phyloP scores from a whole-genome alignment of 2,888 invertebrate species.

The Chelonus formosanus region DNA sequence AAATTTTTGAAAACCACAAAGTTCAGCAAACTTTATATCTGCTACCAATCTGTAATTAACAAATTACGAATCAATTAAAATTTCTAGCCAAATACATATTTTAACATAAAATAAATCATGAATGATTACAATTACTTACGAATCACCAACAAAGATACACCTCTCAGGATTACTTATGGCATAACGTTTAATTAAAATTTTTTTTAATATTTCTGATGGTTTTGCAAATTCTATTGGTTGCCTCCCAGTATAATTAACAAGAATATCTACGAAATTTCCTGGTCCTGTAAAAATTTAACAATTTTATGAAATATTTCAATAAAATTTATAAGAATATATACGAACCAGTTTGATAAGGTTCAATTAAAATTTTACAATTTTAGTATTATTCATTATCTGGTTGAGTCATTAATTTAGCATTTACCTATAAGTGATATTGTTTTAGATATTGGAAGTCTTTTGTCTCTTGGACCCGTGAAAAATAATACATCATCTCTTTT shows the following conservation, averaged over 20 bases:
- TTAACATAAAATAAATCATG: too few species aligned
- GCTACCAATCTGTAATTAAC: constrained; percentile 45
- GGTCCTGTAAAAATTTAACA: constrained; percentile 58
- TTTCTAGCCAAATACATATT: background rate
- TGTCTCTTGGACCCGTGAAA: constrained; percentile 67
- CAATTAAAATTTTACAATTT: too few species aligned
- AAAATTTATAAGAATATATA: too few species aligned
- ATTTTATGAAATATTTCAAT: background rate
- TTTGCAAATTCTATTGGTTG: constrained; percentile 67
- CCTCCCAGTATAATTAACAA: constrained; percentile 63
- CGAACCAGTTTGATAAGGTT: too few species aligned
- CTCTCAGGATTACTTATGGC: constrained; percentile 47
- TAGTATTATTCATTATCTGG: too few species aligned
- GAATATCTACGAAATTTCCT: constrained; percentile 64
- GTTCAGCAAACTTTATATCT: constrained; percentile 55
- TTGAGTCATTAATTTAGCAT: background rate
- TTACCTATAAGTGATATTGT: constrained; percentile 63
- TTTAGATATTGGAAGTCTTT: constrained; percentile 59
- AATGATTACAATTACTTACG: constrained; percentile 47
- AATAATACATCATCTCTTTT: constrained; percentile 67
- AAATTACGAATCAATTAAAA: background rate
- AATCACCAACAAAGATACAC: constrained; percentile 58
- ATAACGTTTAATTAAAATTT: constrained; percentile 55
- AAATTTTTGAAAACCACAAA: constrained; percentile 52
- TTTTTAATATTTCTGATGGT: constrained; percentile 64